Conservation (phyloP, 2,888 invertebrate genomes). For the Phyto melanocephala region DNA sequence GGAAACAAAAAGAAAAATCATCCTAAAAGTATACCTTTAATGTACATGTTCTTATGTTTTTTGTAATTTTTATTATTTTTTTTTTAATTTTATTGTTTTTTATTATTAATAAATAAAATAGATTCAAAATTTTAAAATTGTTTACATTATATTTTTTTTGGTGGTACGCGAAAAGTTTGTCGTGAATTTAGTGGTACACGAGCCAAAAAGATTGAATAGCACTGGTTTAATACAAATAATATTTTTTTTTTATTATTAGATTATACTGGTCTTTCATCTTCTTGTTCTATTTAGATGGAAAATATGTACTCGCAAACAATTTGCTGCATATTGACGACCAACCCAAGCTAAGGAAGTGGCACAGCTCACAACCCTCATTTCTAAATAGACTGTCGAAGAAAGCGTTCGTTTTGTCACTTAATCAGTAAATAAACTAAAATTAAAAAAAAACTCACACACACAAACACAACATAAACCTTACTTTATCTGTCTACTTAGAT, state of each 20-base stretch:
- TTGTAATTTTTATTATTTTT: too few relatives aligned
- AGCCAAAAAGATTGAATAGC: too few relatives aligned
- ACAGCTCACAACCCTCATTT: constrained; percentile 42
- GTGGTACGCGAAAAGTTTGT: too few relatives aligned
- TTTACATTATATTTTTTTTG: too few relatives aligned
- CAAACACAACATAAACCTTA: constrained; percentile 23
- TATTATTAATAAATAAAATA: too few relatives aligned
- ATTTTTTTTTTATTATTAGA: constrained; percentile 40
- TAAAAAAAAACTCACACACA: background rate
- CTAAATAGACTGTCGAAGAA: constrained; percentile 28
- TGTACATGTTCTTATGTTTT: too few relatives aligned
- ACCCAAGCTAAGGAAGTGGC: constrained; percentile 15
- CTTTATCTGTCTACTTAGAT: constrained; percentile 6
- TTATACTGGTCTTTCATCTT: constrained; percentile 54
- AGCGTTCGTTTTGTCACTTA: constrained; percentile 42
- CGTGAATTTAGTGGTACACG: too few relatives aligned
- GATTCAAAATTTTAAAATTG: too few relatives aligned
- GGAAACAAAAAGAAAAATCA: too few relatives aligned
- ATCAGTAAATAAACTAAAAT: constrained; percentile 31
- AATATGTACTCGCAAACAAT: constrained; percentile 56
- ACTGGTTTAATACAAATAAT: too few relatives aligned
- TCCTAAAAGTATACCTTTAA: too few relatives aligned
- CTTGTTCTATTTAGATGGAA: constrained; percentile 66
- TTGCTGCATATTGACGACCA: constrained; percentile 58
- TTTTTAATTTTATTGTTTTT: too few relatives aligned